These are phyloP conservation scores for Gymnoscopelus microlampas DNA, from an alignment of 2,797 vertebrate genomes.

Conservation along the genomic window DNA sequence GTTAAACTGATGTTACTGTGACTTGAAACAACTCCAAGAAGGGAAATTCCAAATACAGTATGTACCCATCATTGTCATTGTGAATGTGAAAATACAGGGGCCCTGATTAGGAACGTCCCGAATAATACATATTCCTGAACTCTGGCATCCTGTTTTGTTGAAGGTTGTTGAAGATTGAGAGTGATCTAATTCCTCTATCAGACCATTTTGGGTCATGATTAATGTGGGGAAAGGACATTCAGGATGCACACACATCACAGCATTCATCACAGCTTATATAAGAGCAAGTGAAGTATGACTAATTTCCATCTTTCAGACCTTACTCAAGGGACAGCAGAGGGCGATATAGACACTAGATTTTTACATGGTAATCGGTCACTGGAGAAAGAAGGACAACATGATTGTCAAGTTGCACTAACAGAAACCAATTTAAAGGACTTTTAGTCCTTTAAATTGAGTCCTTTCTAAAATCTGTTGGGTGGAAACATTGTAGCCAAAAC, in stretches of 20 bases:
- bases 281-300: background rate
- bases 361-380: no score
- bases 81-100: slow-evolving; percentile 40
- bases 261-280: background rate
- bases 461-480: no score
- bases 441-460: no score
- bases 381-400: no score
- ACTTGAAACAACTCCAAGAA: background rate
- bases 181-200: background rate
- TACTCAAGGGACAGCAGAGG: no score
- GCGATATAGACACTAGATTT: no score
- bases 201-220: background rate
- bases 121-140: background rate
- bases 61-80: slow-evolving; percentile 11
- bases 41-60: background rate
- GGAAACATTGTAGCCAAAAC: no score
- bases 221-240: slow-evolving; percentile 18
- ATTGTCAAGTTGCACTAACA: no score
- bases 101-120: background rate
- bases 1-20: background rate
- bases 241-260: background rate
- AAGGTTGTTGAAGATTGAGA: fast-evolving
- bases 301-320: no score
- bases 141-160: slow-evolving; percentile 52
- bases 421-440: no score